Evolutionary conservation across 2,113 vertebrate genomes (phyloP), one percentile per base, ranked within the genome.

Genomic region (Oreocharis arfaki): DNA sequence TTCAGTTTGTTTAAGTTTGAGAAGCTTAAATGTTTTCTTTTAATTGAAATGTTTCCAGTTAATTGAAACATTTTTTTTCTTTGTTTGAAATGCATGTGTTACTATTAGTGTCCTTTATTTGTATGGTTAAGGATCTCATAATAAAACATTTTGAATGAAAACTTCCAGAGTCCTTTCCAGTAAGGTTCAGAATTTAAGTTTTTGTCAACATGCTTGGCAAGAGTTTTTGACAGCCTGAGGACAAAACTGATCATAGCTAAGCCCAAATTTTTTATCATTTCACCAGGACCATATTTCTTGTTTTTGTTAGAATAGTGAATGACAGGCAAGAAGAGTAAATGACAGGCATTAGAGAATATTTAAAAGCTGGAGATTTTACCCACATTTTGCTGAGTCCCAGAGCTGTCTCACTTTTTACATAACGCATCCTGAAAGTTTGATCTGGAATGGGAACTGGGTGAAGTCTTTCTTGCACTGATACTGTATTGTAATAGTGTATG

Each of bases 351-450:
- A 37, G 37, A 52, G n/a, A 16, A 33, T 68, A 68, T 92, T 63
- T 86, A 46, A 39, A n/a, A 63, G 21, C 5, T 19, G 30, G 7
- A 7, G 4, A 4, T 6, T 86, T 73, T 77, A 41, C 22, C 13
- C 20, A 11, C 11, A 3, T 83, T 56, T 73, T 82, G 9, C 35
- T 26, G 53, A 30, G 55, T 61, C 37, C 30, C 49, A 47, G 47
- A 67, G 42, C 22, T 61, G 46, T 21, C 63, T 92, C 10, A 4
- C 16, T 44, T 55, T 18, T 60, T 50, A 6, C 10, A 7, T 16
- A 46, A 21, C 0, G 0, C 23, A 39, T 70, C 16, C 55, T n/a
- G 22, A 47, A 75, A 70, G 32, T 37, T 11, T 60, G n/a, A 21
- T 28, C 68, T 65, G 53, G 52, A 61, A 37, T 8, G 26, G 41